Evolutionary conservation across 2,113 vertebrate species (phyloP).

Genomic region (Maccullochella peelii): DNA sequence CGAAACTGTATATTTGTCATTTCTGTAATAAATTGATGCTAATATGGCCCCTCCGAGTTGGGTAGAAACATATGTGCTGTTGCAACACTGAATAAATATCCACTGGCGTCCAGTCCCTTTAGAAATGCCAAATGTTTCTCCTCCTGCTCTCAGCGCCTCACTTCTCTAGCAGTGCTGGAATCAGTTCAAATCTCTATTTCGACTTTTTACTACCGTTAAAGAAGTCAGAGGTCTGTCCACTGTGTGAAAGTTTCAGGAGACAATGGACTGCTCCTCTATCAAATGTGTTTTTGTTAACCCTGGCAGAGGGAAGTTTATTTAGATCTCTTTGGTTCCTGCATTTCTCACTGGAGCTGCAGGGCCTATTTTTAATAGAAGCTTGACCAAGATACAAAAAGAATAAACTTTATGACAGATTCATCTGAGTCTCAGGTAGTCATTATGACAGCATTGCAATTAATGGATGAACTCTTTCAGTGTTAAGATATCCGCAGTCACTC

Average conservation of each 20-base stretch:
- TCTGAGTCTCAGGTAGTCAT: neutral
- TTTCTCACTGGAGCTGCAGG: neutral
- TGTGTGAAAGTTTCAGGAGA: neutral
- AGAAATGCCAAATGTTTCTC: slow-evolving; percentile 33
- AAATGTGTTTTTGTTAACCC: neutral
- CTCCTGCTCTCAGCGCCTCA: neutral
- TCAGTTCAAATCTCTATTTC: neutral
- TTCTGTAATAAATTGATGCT: neutral
- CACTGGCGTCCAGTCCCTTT: slow-evolving; percentile 28
- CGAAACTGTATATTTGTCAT: neutral
- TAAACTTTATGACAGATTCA: neutral
- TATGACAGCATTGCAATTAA: slow-evolving; percentile 7
- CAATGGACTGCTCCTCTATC: neutral
- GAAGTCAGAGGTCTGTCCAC: neutral
- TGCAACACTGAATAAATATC: slow-evolving; percentile 11
- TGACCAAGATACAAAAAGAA: neutral
- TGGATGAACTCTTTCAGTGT: neutral
- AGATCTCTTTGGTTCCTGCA: neutral
- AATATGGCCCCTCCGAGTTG: neutral
- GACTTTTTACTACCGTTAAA: neutral
- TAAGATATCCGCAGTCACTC: neutral
- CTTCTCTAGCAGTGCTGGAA: neutral
- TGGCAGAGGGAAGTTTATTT: neutral
- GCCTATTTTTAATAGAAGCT: slow-evolving; percentile 2
- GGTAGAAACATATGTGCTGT: slow-evolving; percentile 17